Base-by-base conservation (phyloP, 2,113 vertebrate genomes). In the Cottus gobio region DNA sequence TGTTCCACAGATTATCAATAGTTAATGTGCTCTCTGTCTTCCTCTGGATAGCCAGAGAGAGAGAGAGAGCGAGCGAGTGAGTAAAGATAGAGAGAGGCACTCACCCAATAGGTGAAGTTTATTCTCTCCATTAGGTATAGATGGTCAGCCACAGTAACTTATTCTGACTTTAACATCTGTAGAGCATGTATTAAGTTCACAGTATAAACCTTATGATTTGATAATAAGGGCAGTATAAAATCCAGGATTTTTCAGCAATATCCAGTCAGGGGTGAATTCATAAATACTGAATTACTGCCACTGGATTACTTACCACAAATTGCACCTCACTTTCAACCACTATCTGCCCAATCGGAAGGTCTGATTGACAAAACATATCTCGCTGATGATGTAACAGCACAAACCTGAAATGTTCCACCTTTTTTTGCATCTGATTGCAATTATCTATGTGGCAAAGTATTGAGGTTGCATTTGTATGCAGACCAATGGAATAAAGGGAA, bases 1-100 rank as follows among this genome's bases (percentile, higher is more conserved):
- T 83, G 82, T 85, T 86, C 77, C 89, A 89, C 85, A 89, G 83
- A 87, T 89, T 89, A 90, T 90, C 87, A 91, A 91, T 91, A 90
- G 79, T 91, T 91, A 91, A 91, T 90, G 87, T 89, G 74, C 81
- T 73, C 62, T 88, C 76, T 66, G 70, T 86, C 84, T 86, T 88
- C 81, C 69, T 75, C 61, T 71, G 64, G 71, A 86, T 80, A 71
- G 65, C 69, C 37, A 76, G 64, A 73, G 12, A 80, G 67, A 81
- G 37, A 0, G 48, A 81, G 37, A 0, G 48, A 80, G 79, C 0
- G 62, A 80, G 79, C 10, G 10, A 31, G n/a, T 7, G 36, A 57
- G 56, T 30, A 65, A 67, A 62, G 77, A 63, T 8, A 64, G 62
- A 71, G 80, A 52, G 56, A 24, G 68, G 34, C 16, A 63, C 37